Evolutionary conservation across 2,797 vertebrate species (phyloP).

Genomic region (Valencia hispanica): DNA sequence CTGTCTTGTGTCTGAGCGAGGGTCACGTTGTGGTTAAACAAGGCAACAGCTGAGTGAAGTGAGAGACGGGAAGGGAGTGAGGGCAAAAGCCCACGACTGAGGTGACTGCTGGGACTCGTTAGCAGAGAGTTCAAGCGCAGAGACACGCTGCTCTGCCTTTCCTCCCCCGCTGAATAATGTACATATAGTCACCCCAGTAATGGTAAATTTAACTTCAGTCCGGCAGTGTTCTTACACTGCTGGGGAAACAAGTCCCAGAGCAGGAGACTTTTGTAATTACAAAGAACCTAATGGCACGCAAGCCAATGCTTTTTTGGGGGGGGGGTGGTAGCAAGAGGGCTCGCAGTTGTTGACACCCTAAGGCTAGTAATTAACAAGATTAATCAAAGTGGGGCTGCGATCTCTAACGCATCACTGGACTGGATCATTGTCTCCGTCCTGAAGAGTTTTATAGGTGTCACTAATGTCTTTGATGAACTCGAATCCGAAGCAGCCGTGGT

Average conservation of each 20-base stretch:
- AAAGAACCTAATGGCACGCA: constrained; percentile 66
- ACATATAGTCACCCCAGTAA: constrained; percentile 52
- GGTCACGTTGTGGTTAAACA: constrained; percentile 65
- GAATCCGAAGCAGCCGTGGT: constrained; percentile 60
- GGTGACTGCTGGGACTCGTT: constrained; percentile 75
- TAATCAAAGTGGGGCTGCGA: constrained; percentile 78
- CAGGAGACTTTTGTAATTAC: constrained; percentile 77
- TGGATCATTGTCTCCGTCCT: constrained; percentile 73
- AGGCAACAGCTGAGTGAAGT: constrained; percentile 57
- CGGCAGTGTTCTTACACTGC: constrained; percentile 39
- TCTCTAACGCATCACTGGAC: constrained; percentile 69
- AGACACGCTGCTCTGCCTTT: constrained; percentile 54
- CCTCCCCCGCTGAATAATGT: constrained; percentile 69
- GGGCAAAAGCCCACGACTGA: constrained; percentile 48
- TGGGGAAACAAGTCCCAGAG: constrained; percentile 60
- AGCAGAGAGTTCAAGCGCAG: constrained; percentile 61
- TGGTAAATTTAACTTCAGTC: constrained; percentile 48
- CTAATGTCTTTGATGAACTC: constrained; percentile 77
- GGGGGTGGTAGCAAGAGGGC: constrained; percentile 51
- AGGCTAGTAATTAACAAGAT: constrained; percentile 84
- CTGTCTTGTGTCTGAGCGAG: constrained; percentile 28
- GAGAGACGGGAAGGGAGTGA: constrained; percentile 44
- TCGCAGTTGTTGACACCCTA: constrained; percentile 63
- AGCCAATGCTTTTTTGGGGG: constrained; percentile 51
- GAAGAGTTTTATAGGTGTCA: constrained; percentile 70